Evolutionary conservation across 92 coral and sea anemone species (phyloP).

Genomic region (Nematostella vectensis): DNA sequence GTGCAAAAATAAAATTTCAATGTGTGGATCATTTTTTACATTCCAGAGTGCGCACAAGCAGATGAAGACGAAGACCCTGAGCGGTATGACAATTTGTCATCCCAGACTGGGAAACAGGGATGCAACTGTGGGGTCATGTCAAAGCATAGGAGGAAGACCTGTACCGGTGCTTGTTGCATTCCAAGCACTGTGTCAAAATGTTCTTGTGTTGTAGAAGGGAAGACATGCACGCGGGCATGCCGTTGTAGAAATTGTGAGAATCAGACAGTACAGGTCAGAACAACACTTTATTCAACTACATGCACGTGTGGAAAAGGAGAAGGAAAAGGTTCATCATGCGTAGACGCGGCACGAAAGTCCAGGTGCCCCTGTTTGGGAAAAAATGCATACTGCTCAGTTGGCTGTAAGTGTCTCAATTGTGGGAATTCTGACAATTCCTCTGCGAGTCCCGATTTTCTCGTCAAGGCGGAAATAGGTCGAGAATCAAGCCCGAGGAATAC

Average conservation of each 20-base stretch:
- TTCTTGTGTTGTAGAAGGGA: slow-evolving; percentile 17
- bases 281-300: slow-evolving; percentile 1
- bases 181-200: slow-evolving; percentile 1
- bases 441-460: neutral
- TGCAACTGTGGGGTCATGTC: slow-evolving; percentile 25
- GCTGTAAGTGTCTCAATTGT: slow-evolving; percentile 6
- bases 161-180: slow-evolving; percentile 6
- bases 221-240: slow-evolving; percentile 10
- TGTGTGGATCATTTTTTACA: neutral
- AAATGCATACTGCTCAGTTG: slow-evolving; percentile 8
- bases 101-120: neutral
- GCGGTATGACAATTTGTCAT: neutral
- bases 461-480: neutral
- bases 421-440: slow-evolving; percentile 5
- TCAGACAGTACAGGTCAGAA: neutral
- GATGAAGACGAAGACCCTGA: neutral
- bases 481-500: slow-evolving; percentile 13
- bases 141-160: slow-evolving; percentile 3
- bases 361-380: slow-evolving; percentile 10
- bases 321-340: slow-evolving; percentile 6
- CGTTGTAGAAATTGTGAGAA: slow-evolving; percentile 13
- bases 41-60: neutral
- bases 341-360: slow-evolving; percentile 8
- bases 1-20: too few relatives aligned
- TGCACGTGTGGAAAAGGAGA: slow-evolving; percentile 17